These are phyloP conservation scores for Zosterops japonicus DNA, from an alignment of 2,113 vertebrate genomes.

Conservation along the genomic window DNA sequence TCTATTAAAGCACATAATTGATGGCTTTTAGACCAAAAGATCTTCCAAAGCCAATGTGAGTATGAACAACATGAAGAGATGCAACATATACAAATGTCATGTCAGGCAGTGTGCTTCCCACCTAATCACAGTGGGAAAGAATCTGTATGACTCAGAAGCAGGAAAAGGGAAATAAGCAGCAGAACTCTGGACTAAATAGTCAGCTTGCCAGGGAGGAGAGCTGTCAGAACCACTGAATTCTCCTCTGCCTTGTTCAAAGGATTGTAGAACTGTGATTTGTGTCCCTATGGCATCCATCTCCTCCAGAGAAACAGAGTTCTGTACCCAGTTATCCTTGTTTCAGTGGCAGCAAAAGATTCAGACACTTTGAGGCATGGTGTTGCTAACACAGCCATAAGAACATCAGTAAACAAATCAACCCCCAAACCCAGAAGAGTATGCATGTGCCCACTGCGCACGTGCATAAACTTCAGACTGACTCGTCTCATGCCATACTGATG, in stretches of 20 bases:
- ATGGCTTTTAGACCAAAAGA: neutral
- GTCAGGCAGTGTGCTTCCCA: neutral
- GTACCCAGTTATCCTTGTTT: neutral
- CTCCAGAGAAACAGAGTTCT: neutral
- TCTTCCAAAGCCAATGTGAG: neutral
- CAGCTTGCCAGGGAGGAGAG: neutral
- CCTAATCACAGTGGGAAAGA: neutral
- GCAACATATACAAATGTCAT: neutral
- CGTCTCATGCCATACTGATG: conserved; percentile 29
- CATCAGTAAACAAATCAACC: neutral
- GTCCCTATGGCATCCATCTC: neutral
- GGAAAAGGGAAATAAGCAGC: neutral
- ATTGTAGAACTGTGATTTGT: neutral
- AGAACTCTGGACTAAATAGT: neutral
- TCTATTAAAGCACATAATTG: neutral
- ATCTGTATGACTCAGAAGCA: neutral
- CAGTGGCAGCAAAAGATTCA: neutral
- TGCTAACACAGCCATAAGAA: neutral
- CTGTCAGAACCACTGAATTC: neutral
- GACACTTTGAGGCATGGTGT: neutral
- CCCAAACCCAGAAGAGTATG: neutral
- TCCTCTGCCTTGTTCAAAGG: neutral
- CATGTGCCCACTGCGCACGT: neutral
- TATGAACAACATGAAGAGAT: neutral
- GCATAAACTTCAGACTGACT: neutral